Conservation (phyloP, 2,888 invertebrate genomes). For the Cerceris ruficornis region DNA sequence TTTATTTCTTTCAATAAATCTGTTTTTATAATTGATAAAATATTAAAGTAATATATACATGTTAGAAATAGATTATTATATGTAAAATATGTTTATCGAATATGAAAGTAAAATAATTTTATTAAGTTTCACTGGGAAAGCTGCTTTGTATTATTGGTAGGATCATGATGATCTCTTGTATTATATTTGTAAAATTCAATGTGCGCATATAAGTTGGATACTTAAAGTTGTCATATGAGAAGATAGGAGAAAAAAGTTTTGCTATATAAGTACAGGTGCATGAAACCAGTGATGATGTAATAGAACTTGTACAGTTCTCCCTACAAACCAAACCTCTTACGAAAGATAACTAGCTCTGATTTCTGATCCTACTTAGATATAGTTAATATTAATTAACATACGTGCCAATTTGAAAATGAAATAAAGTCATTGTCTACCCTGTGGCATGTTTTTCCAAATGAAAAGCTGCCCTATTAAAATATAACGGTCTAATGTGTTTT, state of each 20-base stretch:
- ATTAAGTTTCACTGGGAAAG: no score
- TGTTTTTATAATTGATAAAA: background rate
- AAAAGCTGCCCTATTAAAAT: no score
- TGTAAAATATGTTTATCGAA: no score
- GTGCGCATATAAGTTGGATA: background rate
- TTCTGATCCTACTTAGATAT: slow-evolving; percentile 6
- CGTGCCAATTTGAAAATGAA: background rate
- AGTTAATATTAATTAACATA: slow-evolving; percentile 8
- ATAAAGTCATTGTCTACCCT: background rate
- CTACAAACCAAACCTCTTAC: slow-evolving; percentile 15
- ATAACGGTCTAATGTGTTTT: background rate
- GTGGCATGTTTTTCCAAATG: no score
- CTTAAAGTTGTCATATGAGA: slow-evolving; percentile 18
- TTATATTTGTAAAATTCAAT: background rate
- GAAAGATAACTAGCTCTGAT: slow-evolving; percentile 18
- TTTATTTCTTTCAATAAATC: background rate
- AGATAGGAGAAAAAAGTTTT: slow-evolving; percentile 15
- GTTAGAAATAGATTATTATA: no score
- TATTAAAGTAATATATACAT: background rate
- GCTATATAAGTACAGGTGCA: slow-evolving; percentile 26
- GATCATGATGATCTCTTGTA: background rate
- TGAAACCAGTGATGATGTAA: slow-evolving; percentile 41
- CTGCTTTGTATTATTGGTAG: background rate
- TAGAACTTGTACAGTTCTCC: slow-evolving; percentile 24
- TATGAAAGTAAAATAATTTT: no score